phyloP scores from a whole-genome alignment of 2,113 vertebrate genomes.

The Plectropomus leopardus region DNA sequence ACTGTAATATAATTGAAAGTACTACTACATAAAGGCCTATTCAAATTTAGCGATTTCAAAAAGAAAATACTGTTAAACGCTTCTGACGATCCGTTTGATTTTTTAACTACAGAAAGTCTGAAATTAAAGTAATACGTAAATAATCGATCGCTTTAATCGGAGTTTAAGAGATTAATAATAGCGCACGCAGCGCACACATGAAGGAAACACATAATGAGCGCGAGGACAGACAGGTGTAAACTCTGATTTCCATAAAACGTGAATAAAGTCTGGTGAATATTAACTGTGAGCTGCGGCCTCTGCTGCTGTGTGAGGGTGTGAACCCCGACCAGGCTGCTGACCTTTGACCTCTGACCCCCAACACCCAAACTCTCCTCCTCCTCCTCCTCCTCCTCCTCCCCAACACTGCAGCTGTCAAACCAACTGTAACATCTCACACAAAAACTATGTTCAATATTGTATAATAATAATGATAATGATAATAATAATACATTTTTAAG shows the following conservation, averaged over 20 bases:
- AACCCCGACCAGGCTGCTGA: conserved; percentile 29
- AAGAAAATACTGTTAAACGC: not conserved
- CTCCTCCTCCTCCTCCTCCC: conserved; percentile 22
- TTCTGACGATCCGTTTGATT: not conserved
- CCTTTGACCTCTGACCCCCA: conserved; percentile 66
- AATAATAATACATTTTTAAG: no score
- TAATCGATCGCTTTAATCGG: conserved; percentile 15
- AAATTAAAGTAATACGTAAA: conserved; percentile 4
- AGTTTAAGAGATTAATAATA: not conserved
- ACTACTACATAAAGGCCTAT: no score
- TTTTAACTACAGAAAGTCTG: not conserved
- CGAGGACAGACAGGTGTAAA: not conserved
- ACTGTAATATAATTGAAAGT: no score
- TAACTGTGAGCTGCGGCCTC: conserved; percentile 17
- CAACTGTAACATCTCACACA: conserved; percentile 16
- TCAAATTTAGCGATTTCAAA: no score
- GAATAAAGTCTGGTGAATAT: conserved; percentile 12
- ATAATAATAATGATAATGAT: no score
- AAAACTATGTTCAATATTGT: no score
- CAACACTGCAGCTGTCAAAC: conserved; percentile 48
- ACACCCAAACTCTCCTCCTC: not conserved
- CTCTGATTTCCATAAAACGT: not conserved
- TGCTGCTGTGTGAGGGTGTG: conserved; percentile 27
- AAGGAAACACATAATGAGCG: not conserved
- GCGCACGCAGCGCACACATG: not conserved